Evolutionary conservation across 2,113 vertebrate genomes (phyloP).

Genomic region (Porphyrio hochstetteri): DNA sequence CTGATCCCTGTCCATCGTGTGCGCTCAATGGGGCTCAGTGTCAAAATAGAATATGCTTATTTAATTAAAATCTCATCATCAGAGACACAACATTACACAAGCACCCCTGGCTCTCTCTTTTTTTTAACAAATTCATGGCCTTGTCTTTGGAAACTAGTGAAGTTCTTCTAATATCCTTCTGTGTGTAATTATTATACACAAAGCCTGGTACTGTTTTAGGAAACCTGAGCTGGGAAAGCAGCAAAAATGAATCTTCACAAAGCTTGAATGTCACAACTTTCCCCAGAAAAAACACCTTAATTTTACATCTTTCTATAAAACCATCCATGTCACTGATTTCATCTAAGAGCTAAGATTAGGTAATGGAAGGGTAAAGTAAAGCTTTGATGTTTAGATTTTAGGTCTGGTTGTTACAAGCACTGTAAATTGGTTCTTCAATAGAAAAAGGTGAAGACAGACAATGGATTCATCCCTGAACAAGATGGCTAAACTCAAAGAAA

Average conservation of each 20-base stretch:
- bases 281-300: neutral
- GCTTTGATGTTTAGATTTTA: conserved; percentile 35
- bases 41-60: neutral
- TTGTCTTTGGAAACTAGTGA: neutral
- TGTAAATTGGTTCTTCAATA: neutral
- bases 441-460: conserved; percentile 3
- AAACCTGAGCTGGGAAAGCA: neutral
- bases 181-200: neutral
- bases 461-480: conserved; percentile 11
- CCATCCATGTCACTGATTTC: neutral
- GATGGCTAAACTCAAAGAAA: neutral
- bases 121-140: neutral
- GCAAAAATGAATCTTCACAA: conserved; percentile 3
- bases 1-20: neutral
- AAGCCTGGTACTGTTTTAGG: neutral
- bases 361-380: conserved; percentile 34
- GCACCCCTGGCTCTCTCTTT: neutral
- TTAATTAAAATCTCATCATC: conserved; percentile 15
- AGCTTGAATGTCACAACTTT: neutral
- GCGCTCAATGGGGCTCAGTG: neutral
- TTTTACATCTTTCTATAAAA: conserved; percentile 15
- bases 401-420: conserved; percentile 5
- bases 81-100: neutral
- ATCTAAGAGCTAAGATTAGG: neutral
- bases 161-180: neutral